Base-by-base conservation (phyloP, 1,140 invertebrate genomes). In the Spodoptera litura region DNA sequence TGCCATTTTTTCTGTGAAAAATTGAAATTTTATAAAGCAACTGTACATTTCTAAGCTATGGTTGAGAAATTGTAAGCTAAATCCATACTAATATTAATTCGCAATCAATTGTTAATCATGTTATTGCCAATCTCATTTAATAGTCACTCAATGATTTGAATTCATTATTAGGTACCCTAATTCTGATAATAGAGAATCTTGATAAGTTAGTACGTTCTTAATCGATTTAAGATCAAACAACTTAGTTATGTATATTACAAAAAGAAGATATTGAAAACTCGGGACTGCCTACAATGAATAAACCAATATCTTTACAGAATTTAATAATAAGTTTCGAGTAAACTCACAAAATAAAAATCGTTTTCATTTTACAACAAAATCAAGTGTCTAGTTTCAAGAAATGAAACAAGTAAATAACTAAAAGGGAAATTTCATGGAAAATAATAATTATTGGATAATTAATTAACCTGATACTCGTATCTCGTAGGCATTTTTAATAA, bases 1-100 rank as follows among this genome's bases (percentile, higher is more conserved):
- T 5, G 85, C 73, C 59, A 93, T 64, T 81, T 88, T 92, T 59
- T 90, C 92, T 93, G 81, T n/a, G 51, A 83, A 56, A 15, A 31
- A 35, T 15, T 13, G 9, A 12, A 1, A 44, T 0, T 9, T 56
- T 38, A 11, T 59, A n/a, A 72, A 38, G 3, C 3, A 2, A 5
- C 31, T 31, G 4, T 5, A 31, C 4, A 31, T 31, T 53, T 25
- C n/a, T 20, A 51, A 2, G 8, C 3, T 13, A 5, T 9, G 51
- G 8, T 56, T 56, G 0, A 20, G 10, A 20, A 55, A 9, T 56
- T 20, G 1, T 38, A 38, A 44, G 38, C 6, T 2, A 44, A 44
- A 44, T 2, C 6, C 38, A 8, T 44, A 44, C 4, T 31, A 44
- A 44, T 44, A 44, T 44, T 8, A 2, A 44, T 44, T 31, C 20